A percentile compares a stretch with the other conserved stretches of the same genome.
Conservation (phyloP, 2,888 invertebrate genomes). For the Merodon equestris region DNA sequence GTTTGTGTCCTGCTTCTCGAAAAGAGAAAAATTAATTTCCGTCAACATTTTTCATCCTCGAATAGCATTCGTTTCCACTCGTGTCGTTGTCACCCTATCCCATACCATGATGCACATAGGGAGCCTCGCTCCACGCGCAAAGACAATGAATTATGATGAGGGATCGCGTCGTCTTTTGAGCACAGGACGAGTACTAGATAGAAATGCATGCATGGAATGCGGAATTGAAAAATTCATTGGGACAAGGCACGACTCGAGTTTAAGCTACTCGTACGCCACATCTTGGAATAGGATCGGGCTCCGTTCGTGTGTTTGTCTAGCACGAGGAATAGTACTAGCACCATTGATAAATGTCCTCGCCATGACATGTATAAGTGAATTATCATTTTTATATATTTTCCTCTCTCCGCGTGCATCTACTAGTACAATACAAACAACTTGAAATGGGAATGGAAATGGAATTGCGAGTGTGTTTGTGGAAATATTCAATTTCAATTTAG, state of each 20-base stretch:
- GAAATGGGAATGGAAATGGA: no score
- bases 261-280: neutral
- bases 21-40: constrained; percentile 47
- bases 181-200: constrained; percentile 31
- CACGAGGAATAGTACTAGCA: constrained; percentile 21
- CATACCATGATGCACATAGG: no score
- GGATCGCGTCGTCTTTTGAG: constrained; percentile 25
- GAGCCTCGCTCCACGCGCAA: constrained; percentile 25
- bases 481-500: constrained; percentile 66
- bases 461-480: constrained; percentile 14
- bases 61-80: constrained; percentile 1
- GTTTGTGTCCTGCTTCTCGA: neutral
- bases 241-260: constrained; percentile 32
- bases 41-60: constrained; percentile 43
- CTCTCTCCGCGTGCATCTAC: neutral
- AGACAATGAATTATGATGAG: constrained; percentile 69
- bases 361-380: constrained; percentile 68
- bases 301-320: neutral
- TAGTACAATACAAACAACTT: no score
- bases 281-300: neutral
- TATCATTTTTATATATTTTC: constrained; percentile 65
- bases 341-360: constrained; percentile 65
- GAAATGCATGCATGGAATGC: constrained; percentile 63
- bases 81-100: neutral
- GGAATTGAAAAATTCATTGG: constrained; percentile 66